A percentile compares a stretch with the other conserved stretches of the same genome.
Evolutionary conservation across 2,888 invertebrate genomes (phyloP).

Genomic region (Diloba caeruleocephala): DNA sequence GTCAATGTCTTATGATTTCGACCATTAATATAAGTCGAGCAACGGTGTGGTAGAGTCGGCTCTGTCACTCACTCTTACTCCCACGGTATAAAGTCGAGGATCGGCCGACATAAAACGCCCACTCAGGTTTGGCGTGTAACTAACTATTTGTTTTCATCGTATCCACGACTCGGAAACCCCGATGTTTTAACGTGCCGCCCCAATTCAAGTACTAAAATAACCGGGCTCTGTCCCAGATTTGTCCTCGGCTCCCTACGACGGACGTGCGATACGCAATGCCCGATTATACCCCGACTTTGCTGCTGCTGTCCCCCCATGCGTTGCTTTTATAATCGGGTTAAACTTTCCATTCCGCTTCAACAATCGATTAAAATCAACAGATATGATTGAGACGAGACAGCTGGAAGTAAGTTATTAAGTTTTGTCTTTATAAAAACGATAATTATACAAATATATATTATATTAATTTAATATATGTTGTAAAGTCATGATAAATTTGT

Average conservation of each 20-base stretch:
- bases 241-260: slow-evolving; percentile 66
- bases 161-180: slow-evolving; percentile 74
- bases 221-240: slow-evolving; percentile 78
- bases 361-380: slow-evolving; percentile 37
- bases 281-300: slow-evolving; percentile 49
- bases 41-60: slow-evolving; percentile 46
- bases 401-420: slow-evolving; percentile 42
- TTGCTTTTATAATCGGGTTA: slow-evolving; percentile 37
- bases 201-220: slow-evolving; percentile 85
- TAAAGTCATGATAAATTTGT: neutral
- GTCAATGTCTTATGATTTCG: slow-evolving; percentile 54
- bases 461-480: neutral
- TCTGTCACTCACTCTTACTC: slow-evolving; percentile 53
- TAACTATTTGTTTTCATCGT: slow-evolving; percentile 78
- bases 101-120: slow-evolving; percentile 62
- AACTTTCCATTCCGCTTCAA: slow-evolving; percentile 40
- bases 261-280: slow-evolving; percentile 60
- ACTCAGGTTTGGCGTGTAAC: slow-evolving; percentile 73
- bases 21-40: slow-evolving; percentile 64
- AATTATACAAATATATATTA: neutral
- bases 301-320: slow-evolving; percentile 44
- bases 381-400: slow-evolving; percentile 37
- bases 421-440: slow-evolving; percentile 19
- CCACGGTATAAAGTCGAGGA: slow-evolving; percentile 56
- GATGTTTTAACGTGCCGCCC: slow-evolving; percentile 83